These are phyloP conservation scores for Portunus trituberculatus DNA, from an alignment of 1,140 invertebrate genomes.

Conservation along the genomic window DNA sequence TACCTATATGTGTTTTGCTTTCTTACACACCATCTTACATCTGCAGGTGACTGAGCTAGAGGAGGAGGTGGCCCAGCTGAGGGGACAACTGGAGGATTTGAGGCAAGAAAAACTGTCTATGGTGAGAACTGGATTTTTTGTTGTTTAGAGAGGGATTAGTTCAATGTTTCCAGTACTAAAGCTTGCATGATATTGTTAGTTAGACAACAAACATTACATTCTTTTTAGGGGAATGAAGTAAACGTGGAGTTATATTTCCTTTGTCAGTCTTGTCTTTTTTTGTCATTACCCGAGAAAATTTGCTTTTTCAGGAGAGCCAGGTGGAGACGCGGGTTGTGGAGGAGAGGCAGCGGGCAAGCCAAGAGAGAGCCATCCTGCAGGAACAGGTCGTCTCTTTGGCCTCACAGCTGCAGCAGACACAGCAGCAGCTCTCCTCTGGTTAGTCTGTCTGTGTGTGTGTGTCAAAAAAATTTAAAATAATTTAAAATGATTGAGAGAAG, in stretches of 20 bases:
- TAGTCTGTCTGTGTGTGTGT: background rate
- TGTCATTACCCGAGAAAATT: background rate
- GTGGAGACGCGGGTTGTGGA: constrained; percentile 51
- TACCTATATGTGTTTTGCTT: no score
- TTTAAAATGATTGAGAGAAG: no score
- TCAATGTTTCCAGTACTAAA: background rate
- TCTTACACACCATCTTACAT: background rate
- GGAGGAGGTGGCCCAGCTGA: constrained; percentile 54
- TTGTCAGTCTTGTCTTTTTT: background rate
- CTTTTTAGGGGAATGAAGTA: no score
- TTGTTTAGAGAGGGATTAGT: background rate
- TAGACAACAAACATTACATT: background rate
- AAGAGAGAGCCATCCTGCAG: constrained; percentile 60
- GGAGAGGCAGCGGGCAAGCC: constrained; percentile 41
- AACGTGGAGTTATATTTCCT: no score
- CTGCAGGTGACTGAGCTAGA: constrained; percentile 64
- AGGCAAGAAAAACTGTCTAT: constrained; percentile 53
- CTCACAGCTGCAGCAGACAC: constrained; percentile 62
- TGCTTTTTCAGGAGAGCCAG: constrained; percentile 32
- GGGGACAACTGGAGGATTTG: constrained; percentile 61
- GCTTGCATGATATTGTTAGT: background rate
- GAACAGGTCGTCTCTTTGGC: constrained; percentile 55
- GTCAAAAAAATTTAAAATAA: no score
- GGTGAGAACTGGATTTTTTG: background rate
- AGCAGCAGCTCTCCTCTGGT: constrained; percentile 62